Percentiles rank a stretch among this genome's conserved stretches.
Evolutionary conservation across 2,888 invertebrate genomes (phyloP).

Genomic region (Amphiduros pacificus): DNA sequence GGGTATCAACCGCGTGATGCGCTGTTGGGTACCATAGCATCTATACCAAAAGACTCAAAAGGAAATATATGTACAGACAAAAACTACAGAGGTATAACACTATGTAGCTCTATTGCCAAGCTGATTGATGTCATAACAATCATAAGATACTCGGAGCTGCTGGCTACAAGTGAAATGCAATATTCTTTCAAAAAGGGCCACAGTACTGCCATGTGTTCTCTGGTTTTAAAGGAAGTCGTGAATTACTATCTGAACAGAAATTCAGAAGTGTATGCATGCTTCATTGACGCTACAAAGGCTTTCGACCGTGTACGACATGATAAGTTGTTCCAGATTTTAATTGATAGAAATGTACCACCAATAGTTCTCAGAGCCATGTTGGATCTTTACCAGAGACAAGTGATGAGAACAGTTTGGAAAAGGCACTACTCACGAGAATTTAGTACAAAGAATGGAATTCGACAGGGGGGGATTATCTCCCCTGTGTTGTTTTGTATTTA

Average conservation of each 20-base stretch:
- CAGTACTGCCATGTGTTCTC: neutral
- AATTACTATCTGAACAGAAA: neutral
- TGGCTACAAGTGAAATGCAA: neutral
- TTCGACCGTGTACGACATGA: neutral
- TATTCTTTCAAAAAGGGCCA: neutral
- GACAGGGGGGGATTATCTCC: neutral
- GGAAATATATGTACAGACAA: neutral
- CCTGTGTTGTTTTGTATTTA: constrained; percentile 1
- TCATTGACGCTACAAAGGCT: neutral
- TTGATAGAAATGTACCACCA: neutral
- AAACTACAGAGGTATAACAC: neutral
- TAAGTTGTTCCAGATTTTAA: neutral
- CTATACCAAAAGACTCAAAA: neutral
- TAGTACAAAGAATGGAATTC: neutral
- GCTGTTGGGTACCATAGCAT: too few relatives aligned
- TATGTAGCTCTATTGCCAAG: neutral
- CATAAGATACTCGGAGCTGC: neutral
- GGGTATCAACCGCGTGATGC: neutral
- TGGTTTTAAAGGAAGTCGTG: neutral
- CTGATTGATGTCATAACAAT: neutral
- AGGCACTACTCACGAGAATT: neutral
- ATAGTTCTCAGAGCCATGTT: neutral
- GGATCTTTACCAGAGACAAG: neutral
- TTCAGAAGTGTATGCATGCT: neutral
- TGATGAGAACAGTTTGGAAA: neutral